Base-by-base conservation (phyloP, 2,113 vertebrate species). In the Sylvilagus bachmani region DNA sequence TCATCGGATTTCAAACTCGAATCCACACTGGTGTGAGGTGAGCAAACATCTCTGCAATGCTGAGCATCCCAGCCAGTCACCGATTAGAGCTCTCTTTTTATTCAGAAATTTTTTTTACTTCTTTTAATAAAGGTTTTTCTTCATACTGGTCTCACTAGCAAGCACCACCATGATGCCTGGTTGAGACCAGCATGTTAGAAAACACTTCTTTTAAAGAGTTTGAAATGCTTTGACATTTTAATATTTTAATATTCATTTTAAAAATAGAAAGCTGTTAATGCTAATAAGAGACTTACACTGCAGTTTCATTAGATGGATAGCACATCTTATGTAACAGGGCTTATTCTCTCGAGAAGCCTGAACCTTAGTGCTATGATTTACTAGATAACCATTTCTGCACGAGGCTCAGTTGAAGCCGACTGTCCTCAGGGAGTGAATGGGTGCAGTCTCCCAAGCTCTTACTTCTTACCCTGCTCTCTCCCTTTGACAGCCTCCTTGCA, bases 191-290 rank as follows among this genome's bases (percentile, higher is more conserved):
- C 10, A 25, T 66, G 55, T 58, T 51, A 64, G 64, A 78, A 94
- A 82, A 82, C 17, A 67, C 16, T 62, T 51, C 71, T 36, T 90
- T 94, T 89, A 67, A 90, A 70, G 55, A 33, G 67, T 74, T 66
- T 86, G 74, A 86, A 55, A 62, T 62, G 75, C 82, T 55, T 44
- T 91, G 82, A 94, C 51, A 91, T 44, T 44, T 44, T 44, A 85
- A 75, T 83, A 44, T 44, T 44, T 44, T 87, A 94, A 84, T 67
- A 92, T 66, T 58, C 64, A 29, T 81, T 67, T 86, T 91, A 79
- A 91, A 95, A 89, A 79, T 5, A 93, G 64, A 93, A 86, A 82
- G 51, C 2, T 81, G 31, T 86, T 74, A 44, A 86, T 78, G 44
- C 92, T 36, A 66, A 38, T 38, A 64, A 95, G 29, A 67, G 77